Evolutionary conservation across 1,140 invertebrate species (phyloP), one percentile per base, ranked within the genome.

Genomic region (Ephestia elutella): DNA sequence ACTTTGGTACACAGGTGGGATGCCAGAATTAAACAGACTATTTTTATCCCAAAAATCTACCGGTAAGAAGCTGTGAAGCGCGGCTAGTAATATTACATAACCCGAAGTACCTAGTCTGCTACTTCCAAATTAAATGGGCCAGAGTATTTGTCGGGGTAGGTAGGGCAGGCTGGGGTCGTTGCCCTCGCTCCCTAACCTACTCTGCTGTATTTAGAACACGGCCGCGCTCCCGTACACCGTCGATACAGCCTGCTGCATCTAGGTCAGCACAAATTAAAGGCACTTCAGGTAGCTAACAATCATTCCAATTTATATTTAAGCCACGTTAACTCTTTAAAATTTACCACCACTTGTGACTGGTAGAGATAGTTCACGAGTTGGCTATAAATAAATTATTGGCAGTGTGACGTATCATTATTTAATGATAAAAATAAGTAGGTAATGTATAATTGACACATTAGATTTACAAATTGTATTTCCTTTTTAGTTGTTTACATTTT

Each of bases 131-230:
- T n/a, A 66, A 64, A 66, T 69, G 66, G 71, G 66, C 75, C 71
- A 67, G 74, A 79, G 78, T 74, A 62, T 70, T 69, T 49, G 66
- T 59, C 64, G 65, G 73, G 74, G 70, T 75, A 75, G 61, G 57
- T 48, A 67, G 70, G 63, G 57, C 30, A 32, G 25, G 68, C 74
- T 74, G 71, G 66, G 85, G 63, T 83, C 79, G 62, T 73, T 67
- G 81, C 78, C 77, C 82, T 60, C 78, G 70, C 79, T 85, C 82
- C 83, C 82, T 87, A 86, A 80, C 85, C 82, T 86, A 87, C 78
- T 82, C 71, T 64, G 68, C 62, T 62, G 66, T 82, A 87, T 87
- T 86, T 86, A 71, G 85, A 85, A 75, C 85, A 81, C 74, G 77
- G 79, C 64, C 70, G 70, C 55, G 38, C 73, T 80, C 76, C 73